Evolutionary conservation across 2,888 invertebrate genomes (phyloP).

Genomic region (Lasioglossum malachurum): DNA sequence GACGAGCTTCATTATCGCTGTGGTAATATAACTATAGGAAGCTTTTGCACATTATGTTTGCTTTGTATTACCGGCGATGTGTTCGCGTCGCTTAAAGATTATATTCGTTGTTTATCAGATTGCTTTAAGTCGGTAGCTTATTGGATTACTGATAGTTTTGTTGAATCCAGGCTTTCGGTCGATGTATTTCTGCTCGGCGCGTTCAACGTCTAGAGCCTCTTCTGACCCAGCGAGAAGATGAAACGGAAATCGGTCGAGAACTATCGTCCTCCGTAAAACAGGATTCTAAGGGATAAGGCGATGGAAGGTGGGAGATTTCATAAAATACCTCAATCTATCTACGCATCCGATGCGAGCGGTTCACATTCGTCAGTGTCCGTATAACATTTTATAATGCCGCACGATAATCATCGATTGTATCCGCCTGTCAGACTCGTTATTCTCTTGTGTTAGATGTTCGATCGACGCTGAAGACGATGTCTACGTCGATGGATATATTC

Average conservation of each 20-base stretch:
- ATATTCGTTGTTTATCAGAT: slow-evolving; percentile 5
- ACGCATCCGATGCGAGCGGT: not conserved
- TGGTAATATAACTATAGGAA: not conserved
- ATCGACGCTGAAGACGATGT: not conserved
- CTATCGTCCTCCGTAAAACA: not conserved
- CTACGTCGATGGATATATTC: not conserved
- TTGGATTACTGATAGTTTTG: slow-evolving; percentile 13
- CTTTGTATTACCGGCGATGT: not conserved
- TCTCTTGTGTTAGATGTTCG: not conserved
- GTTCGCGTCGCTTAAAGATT: not conserved
- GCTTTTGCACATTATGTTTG: not conserved
- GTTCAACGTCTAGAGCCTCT: not conserved
- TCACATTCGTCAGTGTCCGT: not conserved
- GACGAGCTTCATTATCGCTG: not conserved
- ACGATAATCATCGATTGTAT: not conserved
- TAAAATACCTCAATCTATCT: not conserved
- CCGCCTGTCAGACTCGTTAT: not conserved
- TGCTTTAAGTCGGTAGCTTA: not conserved
- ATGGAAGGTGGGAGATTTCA: not conserved
- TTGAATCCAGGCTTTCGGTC: not conserved
- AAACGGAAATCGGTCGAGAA: not conserved
- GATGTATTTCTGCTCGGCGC: not conserved
- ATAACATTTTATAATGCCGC: not conserved
- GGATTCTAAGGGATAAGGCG: not conserved
- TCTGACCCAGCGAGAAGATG: not conserved